phyloP scores from a whole-genome alignment of 2,888 invertebrate genomes.

The Reticulitermes lucifugus region DNA sequence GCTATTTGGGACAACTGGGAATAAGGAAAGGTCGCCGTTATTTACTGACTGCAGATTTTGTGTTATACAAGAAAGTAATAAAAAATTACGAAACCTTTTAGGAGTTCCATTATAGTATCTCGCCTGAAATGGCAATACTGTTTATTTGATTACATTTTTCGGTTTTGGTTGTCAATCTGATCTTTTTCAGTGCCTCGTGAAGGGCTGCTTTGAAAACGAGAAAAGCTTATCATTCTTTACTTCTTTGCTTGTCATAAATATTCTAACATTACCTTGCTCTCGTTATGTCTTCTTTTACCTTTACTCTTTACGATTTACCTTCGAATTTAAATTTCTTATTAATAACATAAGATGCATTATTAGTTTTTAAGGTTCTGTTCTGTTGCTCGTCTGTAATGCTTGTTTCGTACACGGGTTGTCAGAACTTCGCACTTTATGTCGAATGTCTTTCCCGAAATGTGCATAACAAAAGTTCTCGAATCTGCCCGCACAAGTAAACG shows the following conservation, averaged over 20 bases:
- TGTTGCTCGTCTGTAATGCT: too few relatives aligned
- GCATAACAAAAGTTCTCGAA: too few relatives aligned
- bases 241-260: neutral
- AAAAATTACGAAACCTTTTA: neutral
- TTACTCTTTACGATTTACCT: neutral
- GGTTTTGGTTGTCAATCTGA: neutral
- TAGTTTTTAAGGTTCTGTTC: neutral
- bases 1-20: too few relatives aligned
- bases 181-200: neutral
- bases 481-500: too few relatives aligned
- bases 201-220: neutral
- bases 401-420: neutral
- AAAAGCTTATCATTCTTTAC: neutral
- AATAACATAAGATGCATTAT: neutral
- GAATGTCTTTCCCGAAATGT: neutral
- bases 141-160: neutral
- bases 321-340: neutral
- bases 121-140: neutral
- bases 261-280: neutral
- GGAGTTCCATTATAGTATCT: neutral
- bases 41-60: neutral
- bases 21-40: too few relatives aligned
- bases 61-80: neutral
- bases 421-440: neutral
- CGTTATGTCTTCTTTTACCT: neutral